phyloP scores from a whole-genome alignment of 2,797 vertebrate genomes.

The Bradypus variegatus region DNA sequence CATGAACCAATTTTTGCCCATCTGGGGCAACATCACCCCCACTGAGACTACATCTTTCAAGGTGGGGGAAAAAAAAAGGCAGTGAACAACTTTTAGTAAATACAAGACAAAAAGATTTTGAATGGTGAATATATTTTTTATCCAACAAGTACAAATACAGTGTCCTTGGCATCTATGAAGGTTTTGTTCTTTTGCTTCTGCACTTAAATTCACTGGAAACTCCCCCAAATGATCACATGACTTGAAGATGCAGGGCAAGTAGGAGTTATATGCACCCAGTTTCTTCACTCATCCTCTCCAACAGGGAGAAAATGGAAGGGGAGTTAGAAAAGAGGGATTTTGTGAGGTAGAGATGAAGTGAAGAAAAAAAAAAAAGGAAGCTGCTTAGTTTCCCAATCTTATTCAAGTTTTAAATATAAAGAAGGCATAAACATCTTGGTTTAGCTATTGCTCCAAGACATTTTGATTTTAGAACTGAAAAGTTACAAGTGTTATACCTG shows the following conservation, averaged over 20 bases:
- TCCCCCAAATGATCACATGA: slow-evolving; percentile 23
- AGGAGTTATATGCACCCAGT: background rate
- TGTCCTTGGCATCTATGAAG: slow-evolving; percentile 12
- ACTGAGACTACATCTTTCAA: background rate
- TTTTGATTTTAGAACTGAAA: background rate
- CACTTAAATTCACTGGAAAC: slow-evolving; percentile 18
- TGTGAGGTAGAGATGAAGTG: background rate
- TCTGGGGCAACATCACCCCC: background rate
- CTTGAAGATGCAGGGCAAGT: background rate
- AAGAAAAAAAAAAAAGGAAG: background rate
- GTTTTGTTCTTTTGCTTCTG: slow-evolving; percentile 12
- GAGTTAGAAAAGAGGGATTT: background rate
- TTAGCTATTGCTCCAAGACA: background rate
- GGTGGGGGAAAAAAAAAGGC: background rate
- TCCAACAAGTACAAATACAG: background rate
- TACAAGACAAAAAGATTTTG: background rate
- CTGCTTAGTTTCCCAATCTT: background rate
- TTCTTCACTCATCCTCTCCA: slow-evolving; percentile 8
- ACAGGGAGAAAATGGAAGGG: slow-evolving; percentile 15
- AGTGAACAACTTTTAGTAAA: background rate
- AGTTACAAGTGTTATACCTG: background rate
- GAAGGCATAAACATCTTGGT: background rate
- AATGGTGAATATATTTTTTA: slow-evolving; percentile 18
- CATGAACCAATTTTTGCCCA: background rate
- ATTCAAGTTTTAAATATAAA: slow-evolving; percentile 37